Base-by-base conservation (phyloP, 2,113 vertebrate genomes). In the Heptranchias perlo region DNA sequence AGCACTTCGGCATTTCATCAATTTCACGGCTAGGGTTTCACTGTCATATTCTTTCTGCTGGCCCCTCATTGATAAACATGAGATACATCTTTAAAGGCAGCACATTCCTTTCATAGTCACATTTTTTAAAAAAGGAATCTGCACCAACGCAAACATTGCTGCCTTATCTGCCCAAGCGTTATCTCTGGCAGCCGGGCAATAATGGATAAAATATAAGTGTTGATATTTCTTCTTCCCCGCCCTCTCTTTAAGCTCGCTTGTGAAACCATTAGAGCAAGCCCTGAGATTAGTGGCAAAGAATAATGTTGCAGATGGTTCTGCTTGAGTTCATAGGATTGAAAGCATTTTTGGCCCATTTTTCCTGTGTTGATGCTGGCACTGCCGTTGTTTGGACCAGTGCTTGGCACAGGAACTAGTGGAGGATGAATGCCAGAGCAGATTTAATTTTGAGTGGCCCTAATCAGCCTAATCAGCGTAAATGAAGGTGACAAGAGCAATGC, bases 61-160 rank as follows among this genome's bases (percentile, higher is more conserved):
- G 94, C 96, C 96, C 94, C 96, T 97, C 97, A 96, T 96, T 97
- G 98, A 98, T 98, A 98, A 98, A 98, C 96, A 97, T 96, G 96
- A 96, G 97, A 98, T 97, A 97, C 97, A 97, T 96, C 96, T 97
- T 97, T 96, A 89, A 52, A 95, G 64, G 73, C 96, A 97, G 97
- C 96, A 97, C 98, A 98, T 98, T 98, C 98, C 98, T 98, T 97
- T 97, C 96, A 97, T 96, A 78, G 97, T 97, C 97, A 96, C 97
- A 97, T 96, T 97, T 97, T 97, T 97, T 97, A 96, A 96, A 97
- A 96, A 96, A 96, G 96, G 96, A 61, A 96, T 97, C 96, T 97
- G 96, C 96, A 96, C 96, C 96, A 97, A 97, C 96, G 97, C 97
- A 97, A 97, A 96, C 97, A 97, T 96, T 97, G 96, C 97, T 97